Evolutionary conservation across 2,797 vertebrate genomes (phyloP).

Genomic region (Lagodon rhomboides): DNA sequence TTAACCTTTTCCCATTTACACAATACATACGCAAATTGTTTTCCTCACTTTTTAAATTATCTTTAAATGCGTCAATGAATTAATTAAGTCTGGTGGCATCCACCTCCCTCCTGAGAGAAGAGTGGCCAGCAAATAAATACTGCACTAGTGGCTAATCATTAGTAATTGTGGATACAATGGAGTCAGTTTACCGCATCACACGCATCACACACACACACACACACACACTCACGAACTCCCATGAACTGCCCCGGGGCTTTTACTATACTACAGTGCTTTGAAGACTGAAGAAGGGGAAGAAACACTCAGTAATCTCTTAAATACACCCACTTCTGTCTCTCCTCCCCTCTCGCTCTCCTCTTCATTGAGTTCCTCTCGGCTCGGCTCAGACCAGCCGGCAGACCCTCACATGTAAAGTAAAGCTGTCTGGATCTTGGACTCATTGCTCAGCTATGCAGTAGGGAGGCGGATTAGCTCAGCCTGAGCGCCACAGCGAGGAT

Average conservation of each 20-base stretch:
- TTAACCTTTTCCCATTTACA: not conserved
- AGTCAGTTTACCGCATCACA: constrained; percentile 3
- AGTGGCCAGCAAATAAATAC: not conserved
- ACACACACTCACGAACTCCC: constrained; percentile 8
- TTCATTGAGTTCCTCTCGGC: constrained; percentile 10
- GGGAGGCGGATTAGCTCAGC: constrained; percentile 67
- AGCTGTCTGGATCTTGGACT: constrained; percentile 55
- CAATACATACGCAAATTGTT: not conserved
- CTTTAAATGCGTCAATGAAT: not conserved
- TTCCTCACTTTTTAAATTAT: not conserved
- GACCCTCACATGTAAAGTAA: constrained; percentile 52
- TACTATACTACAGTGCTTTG: constrained; percentile 40
- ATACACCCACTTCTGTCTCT: constrained; percentile 59
- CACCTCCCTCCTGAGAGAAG: not conserved
- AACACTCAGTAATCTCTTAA: constrained; percentile 40
- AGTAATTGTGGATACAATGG: not conserved
- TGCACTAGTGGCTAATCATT: not conserved
- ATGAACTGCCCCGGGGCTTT: constrained; percentile 39
- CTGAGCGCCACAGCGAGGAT: constrained; percentile 52
- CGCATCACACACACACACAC: not conserved
- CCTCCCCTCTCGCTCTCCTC: constrained; percentile 53
- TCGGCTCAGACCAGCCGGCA: constrained; percentile 46
- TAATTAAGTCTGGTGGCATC: not conserved
- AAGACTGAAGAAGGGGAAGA: constrained; percentile 33
- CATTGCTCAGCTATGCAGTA: constrained; percentile 77